These are phyloP conservation scores for Sesamia inferens DNA, from an alignment of 2,888 invertebrate genomes.

Conservation along the genomic window DNA sequence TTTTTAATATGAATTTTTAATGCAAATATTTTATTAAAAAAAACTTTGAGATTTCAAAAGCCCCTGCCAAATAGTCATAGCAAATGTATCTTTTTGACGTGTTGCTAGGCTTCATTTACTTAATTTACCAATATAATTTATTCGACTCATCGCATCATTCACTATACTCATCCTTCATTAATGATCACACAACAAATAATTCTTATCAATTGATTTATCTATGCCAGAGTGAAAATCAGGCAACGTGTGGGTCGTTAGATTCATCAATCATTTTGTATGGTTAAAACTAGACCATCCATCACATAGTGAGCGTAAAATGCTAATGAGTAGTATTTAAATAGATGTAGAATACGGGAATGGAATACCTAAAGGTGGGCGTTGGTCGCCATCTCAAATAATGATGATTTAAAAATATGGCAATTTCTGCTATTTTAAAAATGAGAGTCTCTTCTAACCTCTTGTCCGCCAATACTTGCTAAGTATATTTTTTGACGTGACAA, in stretches of 20 bases:
- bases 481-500: no score
- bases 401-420: background rate
- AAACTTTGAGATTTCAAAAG: background rate
- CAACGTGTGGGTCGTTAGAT: conserved; percentile 35
- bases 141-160: background rate
- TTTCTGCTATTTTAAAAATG: background rate
- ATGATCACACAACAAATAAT: background rate
- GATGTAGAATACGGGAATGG: background rate
- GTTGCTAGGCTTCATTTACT: background rate
- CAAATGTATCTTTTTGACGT: background rate
- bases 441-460: no score
- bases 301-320: conserved; percentile 27
- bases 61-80: background rate
- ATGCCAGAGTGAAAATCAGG: conserved; percentile 39
- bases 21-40: no score
- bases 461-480: background rate
- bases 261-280: conserved; percentile 53
- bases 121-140: background rate
- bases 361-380: background rate
- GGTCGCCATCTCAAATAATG: no score
- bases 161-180: conserved; percentile 16
- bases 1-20: no score
- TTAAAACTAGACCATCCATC: conserved; percentile 54
- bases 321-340: conserved; percentile 4
- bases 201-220: conserved; percentile 42